Conservation (phyloP, 2,797 vertebrate genomes). For the Siniperca scherzeri region DNA sequence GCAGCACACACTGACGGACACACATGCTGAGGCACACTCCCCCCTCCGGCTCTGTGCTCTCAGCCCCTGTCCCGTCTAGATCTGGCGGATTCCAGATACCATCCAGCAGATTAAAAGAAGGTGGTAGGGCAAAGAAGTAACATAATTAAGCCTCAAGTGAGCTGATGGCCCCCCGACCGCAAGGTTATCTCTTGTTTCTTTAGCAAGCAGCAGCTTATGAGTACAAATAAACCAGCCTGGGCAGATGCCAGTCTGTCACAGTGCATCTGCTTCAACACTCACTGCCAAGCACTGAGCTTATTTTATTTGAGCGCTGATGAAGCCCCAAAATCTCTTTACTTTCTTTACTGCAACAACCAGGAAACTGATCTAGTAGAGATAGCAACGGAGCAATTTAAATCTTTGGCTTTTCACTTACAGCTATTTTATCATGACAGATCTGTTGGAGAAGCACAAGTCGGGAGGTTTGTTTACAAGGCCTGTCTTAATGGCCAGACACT, state of each 20-base stretch:
- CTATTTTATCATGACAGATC: constrained; percentile 41
- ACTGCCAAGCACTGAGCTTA: constrained; percentile 25
- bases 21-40: constrained; percentile 44
- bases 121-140: constrained; percentile 36
- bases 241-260: constrained; percentile 47
- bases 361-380: constrained; percentile 35
- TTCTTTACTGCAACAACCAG: constrained; percentile 12
- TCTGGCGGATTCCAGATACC: constrained; percentile 41
- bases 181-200: constrained; percentile 53
- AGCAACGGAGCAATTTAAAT: constrained; percentile 38
- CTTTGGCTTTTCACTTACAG: constrained; percentile 28
- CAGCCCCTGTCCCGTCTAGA: constrained; percentile 4
- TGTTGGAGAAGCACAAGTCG: constrained; percentile 16
- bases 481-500: constrained; percentile 23
- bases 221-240: constrained; percentile 29
- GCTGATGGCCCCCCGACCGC: constrained; percentile 14
- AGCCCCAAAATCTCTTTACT: constrained; percentile 35
- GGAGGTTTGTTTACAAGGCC: constrained; percentile 31
- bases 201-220: constrained; percentile 43
- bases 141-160: constrained; percentile 54
- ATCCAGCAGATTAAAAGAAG: constrained; percentile 56
- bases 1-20: constrained; percentile 5
- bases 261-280: constrained; percentile 49
- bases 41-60: constrained; percentile 12
- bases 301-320: constrained; percentile 19